Conservation (phyloP, 2,888 invertebrate genomes). For the Cheilosia urbana region DNA sequence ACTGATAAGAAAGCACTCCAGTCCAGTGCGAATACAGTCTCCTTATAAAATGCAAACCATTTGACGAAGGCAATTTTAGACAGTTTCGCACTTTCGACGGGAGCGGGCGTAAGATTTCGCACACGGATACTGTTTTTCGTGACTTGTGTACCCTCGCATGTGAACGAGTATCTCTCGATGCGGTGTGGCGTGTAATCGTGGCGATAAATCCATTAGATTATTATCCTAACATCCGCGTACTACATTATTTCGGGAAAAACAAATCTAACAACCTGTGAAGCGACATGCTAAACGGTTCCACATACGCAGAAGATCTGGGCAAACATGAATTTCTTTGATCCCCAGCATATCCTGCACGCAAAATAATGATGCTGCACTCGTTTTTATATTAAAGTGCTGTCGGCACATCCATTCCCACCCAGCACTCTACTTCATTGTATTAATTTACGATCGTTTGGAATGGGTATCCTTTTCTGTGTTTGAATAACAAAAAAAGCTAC, state of each 20-base stretch:
- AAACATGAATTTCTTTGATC: constrained; percentile 15
- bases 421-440: not conserved
- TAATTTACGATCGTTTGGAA: constrained; percentile 34
- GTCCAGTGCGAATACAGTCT: constrained; percentile 23
- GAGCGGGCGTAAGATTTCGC: constrained; percentile 2
- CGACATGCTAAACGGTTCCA: constrained; percentile 19
- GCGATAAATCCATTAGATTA: constrained; percentile 47
- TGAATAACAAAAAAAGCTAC: not conserved
- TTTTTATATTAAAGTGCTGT: not conserved
- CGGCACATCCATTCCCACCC: not conserved
- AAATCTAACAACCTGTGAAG: constrained; percentile 52
- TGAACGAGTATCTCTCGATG: not conserved
- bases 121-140: not conserved
- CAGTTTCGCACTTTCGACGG: constrained; percentile 26
- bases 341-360: constrained; percentile 5
- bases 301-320: constrained; percentile 11
- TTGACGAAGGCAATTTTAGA: constrained; percentile 14
- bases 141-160: not conserved
- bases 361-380: constrained; percentile 21
- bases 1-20: constrained; percentile 61
- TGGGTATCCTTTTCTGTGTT: not conserved
- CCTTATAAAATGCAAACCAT: constrained; percentile 38
- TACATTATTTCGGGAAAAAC: constrained; percentile 6
- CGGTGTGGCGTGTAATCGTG: constrained; percentile 1
- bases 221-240: constrained; percentile 52